Evolutionary conservation across 53 echinoderm and acorn worm genomes (phyloP).

Genomic region (Apostichopus leukothele): DNA sequence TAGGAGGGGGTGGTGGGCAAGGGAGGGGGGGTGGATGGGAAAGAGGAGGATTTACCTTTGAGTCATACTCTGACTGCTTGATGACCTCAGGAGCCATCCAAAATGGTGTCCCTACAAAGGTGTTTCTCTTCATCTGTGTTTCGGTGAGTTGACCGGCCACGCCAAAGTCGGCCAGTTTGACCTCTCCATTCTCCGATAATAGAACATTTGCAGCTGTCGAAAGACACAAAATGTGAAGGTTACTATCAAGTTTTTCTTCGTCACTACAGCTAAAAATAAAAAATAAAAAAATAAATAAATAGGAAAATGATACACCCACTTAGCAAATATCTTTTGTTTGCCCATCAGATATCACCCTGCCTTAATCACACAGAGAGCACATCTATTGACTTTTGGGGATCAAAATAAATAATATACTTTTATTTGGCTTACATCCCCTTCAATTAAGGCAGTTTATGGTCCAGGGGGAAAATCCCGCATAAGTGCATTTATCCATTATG

Average conservation of each 20-base stretch:
- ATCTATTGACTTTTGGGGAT: too few relatives aligned
- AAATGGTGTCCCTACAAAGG: conserved; percentile 97
- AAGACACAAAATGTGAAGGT: not conserved
- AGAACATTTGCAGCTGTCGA: conserved; percentile 94
- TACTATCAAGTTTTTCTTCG: not conserved
- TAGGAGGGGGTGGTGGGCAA: too few relatives aligned
- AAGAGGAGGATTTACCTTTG: conserved; percentile 65
- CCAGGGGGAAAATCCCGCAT: too few relatives aligned
- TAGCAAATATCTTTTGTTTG: not conserved
- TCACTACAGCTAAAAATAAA: not conserved
- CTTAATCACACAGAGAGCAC: too few relatives aligned
- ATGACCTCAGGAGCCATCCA: conserved; percentile 99
- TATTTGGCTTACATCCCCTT: too few relatives aligned
- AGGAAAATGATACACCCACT: not conserved
- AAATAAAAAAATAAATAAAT: not conserved
- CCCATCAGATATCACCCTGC: too few relatives aligned
- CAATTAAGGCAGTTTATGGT: too few relatives aligned
- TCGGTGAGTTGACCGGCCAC: conserved; percentile 99
- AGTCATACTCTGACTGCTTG: conserved; percentile 98
- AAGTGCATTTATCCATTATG: too few relatives aligned
- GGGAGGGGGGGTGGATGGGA: too few relatives aligned
- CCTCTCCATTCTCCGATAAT: conserved; percentile 92
- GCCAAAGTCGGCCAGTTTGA: conserved; percentile 97
- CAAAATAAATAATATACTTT: too few relatives aligned
- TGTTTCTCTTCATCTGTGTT: conserved; percentile 87